Evolutionary conservation across 2,113 vertebrate species (phyloP).

Genomic region (Xiphias gladius): DNA sequence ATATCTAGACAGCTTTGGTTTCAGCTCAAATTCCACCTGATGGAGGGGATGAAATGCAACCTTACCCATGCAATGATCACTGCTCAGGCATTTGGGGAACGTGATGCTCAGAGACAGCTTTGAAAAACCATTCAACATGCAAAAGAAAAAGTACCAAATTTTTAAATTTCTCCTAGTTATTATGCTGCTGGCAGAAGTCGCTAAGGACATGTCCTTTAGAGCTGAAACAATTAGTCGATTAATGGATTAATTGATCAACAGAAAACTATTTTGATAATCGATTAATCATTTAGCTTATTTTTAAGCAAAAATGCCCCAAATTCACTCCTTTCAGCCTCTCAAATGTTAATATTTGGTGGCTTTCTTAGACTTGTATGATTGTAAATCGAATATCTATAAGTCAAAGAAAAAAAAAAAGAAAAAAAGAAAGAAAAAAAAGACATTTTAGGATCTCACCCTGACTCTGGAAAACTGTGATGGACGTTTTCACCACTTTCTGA

Average conservation of each 20-base stretch:
- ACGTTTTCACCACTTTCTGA: too few relatives aligned
- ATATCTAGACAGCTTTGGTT: constrained; percentile 29
- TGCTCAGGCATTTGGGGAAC: constrained; percentile 27
- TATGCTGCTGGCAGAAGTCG: not conserved
- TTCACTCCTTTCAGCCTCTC: not conserved
- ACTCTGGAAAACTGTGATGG: too few relatives aligned
- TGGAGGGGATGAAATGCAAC: constrained; percentile 58
- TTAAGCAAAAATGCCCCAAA: not conserved
- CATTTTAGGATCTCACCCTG: too few relatives aligned
- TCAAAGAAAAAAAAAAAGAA: too few relatives aligned
- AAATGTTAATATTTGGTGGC: too few relatives aligned
- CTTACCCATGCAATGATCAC: constrained; percentile 10
- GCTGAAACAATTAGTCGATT: not conserved
- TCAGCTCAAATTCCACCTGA: constrained; percentile 35
- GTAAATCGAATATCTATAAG: too few relatives aligned
- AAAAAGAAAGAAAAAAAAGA: too few relatives aligned
- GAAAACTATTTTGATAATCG: not conserved
- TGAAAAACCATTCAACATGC: not conserved
- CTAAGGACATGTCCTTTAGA: not conserved
- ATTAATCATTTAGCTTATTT: not conserved
- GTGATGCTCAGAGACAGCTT: not conserved
- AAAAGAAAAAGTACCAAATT: not conserved
- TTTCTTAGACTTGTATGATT: too few relatives aligned
- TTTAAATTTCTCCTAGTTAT: not conserved
- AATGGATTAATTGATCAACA: not conserved